Conservation (phyloP, 92 coral and sea anemone genomes). For the Porites rus region DNA sequence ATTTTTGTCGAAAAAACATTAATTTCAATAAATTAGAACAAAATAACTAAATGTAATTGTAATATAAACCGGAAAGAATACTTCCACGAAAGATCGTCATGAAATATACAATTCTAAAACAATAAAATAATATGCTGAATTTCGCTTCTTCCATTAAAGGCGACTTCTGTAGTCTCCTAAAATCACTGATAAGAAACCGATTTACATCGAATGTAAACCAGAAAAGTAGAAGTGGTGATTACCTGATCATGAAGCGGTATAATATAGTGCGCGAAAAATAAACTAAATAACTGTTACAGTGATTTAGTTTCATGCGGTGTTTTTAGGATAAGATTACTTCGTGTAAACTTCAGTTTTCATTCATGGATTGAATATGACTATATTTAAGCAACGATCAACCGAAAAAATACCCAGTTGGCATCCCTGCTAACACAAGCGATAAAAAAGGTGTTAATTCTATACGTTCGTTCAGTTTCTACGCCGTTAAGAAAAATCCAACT, state of each 20-base stretch:
- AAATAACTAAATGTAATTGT: constrained; percentile 28
- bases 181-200: no score
- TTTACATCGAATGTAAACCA: neutral
- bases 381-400: constrained; percentile 14
- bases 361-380: constrained; percentile 4
- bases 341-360: constrained; percentile 3
- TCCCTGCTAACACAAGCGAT: constrained; percentile 17
- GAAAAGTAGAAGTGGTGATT: neutral
- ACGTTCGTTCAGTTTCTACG: constrained; percentile 5
- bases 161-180: neutral
- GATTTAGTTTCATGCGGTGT: neutral
- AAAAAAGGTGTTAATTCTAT: constrained; percentile 34
- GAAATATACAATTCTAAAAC: neutral
- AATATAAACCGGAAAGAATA: constrained; percentile 22
- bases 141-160: neutral
- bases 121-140: neutral
- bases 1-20: constrained; percentile 13
- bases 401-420: constrained; percentile 6
- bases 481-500: constrained; percentile 18
- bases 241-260: neutral
- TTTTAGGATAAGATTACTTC: neutral
- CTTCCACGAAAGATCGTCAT: constrained; percentile 1
- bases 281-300: no score
- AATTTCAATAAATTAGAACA: neutral
- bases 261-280: no score